Conservation (phyloP, 1,140 invertebrate genomes). For the Neocloeon triangulifer region DNA sequence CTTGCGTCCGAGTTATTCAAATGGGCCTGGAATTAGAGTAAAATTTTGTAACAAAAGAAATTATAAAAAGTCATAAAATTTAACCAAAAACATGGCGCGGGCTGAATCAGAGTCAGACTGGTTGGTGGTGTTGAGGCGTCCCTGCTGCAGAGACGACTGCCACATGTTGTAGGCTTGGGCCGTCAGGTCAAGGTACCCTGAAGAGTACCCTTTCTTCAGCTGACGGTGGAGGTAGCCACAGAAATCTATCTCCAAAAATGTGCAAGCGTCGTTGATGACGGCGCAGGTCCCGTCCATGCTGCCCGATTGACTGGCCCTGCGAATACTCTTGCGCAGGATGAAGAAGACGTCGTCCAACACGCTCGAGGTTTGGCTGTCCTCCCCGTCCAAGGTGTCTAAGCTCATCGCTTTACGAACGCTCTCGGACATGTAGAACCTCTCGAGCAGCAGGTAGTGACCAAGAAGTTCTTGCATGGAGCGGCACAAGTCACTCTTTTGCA, state of each 20-base stretch:
- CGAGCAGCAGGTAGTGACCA: slow-evolving; percentile 74
- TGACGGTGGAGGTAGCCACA: slow-evolving; percentile 48
- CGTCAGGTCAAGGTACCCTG: slow-evolving; percentile 61
- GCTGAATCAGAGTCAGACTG: slow-evolving; percentile 62
- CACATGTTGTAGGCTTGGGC: slow-evolving; percentile 58
- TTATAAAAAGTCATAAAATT: no score
- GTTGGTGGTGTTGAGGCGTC: slow-evolving; percentile 52
- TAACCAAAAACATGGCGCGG: slow-evolving; percentile 43
- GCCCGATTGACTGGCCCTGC: slow-evolving; percentile 65
- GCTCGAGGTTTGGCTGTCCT: slow-evolving; percentile 20
- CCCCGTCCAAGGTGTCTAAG: slow-evolving; percentile 46
- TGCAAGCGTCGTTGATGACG: slow-evolving; percentile 82
- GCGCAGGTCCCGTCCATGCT: slow-evolving; percentile 92
- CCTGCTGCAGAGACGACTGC: slow-evolving; percentile 58
- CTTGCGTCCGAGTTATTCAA: slow-evolving; percentile 85
- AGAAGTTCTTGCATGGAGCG: slow-evolving; percentile 75
- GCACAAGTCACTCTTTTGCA: slow-evolving; percentile 56
- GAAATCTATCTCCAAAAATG: slow-evolving; percentile 72
- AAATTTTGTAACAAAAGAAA: slow-evolving; percentile 1
- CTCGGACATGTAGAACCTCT: slow-evolving; percentile 91
- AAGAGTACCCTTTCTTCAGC: slow-evolving; percentile 64
- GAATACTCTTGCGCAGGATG: slow-evolving; percentile 87
- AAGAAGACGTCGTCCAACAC: slow-evolving; percentile 97
- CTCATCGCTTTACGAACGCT: slow-evolving; percentile 84
- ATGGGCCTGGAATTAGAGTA: slow-evolving; percentile 49